phyloP scores from a whole-genome alignment of 2,113 vertebrate species.

The Melanerpes aurifrons region DNA sequence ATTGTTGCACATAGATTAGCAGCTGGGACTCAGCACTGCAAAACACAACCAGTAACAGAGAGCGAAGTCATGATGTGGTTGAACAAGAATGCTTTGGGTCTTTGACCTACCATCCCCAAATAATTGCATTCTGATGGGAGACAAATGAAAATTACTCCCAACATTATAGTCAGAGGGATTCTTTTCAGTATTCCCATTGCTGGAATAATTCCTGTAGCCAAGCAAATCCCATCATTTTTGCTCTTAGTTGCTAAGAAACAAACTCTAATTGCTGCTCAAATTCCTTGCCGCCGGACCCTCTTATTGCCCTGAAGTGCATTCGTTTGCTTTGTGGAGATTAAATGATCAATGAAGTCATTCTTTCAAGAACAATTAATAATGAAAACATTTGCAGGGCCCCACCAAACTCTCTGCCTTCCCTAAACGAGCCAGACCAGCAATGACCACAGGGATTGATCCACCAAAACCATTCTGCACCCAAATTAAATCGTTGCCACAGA shows the following conservation, averaged over 20 bases:
- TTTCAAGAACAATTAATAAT: conserved; percentile 57
- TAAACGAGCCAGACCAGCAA: background rate
- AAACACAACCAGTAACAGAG: background rate
- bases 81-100: conserved; percentile 61
- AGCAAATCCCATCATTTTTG: conserved; percentile 66
- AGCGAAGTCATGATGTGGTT: background rate
- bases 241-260: conserved; percentile 80
- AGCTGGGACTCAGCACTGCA: background rate
- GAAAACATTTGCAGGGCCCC: background rate
- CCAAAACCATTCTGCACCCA: background rate
- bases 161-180: background rate
- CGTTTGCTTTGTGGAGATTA: conserved; percentile 45
- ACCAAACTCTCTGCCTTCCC: background rate
- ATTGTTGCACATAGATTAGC: background rate
- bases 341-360: conserved; percentile 54
- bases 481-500: background rate
- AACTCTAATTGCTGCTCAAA: conserved; percentile 67
- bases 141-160: conserved; percentile 57
- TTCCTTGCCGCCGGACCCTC: conserved; percentile 30
- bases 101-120: conserved; percentile 68
- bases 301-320: conserved; percentile 40
- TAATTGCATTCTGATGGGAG: conserved; percentile 42
- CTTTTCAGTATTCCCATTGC: conserved; percentile 45
- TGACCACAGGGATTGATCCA: background rate
- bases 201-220: conserved; percentile 12